Evolutionary conservation across 2,113 vertebrate species (phyloP).

Genomic region (Spheniscus mendiculus): DNA sequence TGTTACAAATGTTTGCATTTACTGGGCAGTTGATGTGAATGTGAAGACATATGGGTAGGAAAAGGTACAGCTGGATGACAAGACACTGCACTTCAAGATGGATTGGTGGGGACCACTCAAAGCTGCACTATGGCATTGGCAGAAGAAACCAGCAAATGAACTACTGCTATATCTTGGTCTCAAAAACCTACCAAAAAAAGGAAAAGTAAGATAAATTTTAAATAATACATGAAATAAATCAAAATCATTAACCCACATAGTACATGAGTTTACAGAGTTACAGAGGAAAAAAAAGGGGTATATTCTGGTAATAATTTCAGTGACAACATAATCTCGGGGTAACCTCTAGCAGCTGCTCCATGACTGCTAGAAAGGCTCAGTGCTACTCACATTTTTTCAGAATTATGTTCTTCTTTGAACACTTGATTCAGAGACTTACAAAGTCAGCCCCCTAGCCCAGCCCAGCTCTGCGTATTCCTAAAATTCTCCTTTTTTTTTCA

Average conservation of each 20-base stretch:
- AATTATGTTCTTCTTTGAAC: neutral
- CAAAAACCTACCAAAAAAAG: neutral
- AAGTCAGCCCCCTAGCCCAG: neutral
- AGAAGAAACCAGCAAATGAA: neutral
- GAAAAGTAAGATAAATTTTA: neutral
- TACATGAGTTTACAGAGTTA: neutral
- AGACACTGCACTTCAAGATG: neutral
- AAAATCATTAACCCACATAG: neutral
- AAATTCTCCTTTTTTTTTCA: accelerated
- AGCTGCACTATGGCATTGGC: neutral
- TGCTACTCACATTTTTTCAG: neutral
- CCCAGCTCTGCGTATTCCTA: neutral
- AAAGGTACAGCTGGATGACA: neutral
- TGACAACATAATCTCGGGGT: neutral
- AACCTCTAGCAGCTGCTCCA: neutral
- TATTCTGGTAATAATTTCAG: neutral
- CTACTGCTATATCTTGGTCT: neutral
- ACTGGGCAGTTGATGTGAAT: neutral
- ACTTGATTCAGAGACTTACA: neutral
- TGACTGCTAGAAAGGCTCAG: neutral
- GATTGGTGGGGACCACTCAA: neutral
- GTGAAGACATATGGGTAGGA: neutral
- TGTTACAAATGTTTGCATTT: neutral
- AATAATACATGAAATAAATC: neutral
- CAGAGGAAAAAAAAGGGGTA: neutral